Base-by-base conservation (phyloP, 2,888 invertebrate genomes). In the Melanotus villosus region DNA sequence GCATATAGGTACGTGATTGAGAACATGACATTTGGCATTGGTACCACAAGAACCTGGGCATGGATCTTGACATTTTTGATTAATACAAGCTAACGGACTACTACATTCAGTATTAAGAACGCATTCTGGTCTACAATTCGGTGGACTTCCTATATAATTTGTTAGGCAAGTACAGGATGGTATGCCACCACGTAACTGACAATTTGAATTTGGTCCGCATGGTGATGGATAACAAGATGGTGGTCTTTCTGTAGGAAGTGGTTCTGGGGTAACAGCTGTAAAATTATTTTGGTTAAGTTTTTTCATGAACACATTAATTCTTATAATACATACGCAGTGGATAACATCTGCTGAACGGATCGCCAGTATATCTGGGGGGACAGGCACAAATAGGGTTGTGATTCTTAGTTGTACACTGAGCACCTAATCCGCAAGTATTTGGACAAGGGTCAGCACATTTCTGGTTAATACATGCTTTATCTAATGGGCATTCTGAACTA, bases 361-460 rank as follows among this genome's bases (percentile, higher is more conserved):
- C 94, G 47, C 96, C 96, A 36, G 92, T 93, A 85, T 91, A 93
- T n/a, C 93, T 92, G 41, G 90, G 86, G 45, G 94, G 92, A 77
- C 96, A 96, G 2, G 93, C 92, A 80, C 96, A 96, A 72, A 95
- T 93, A 1, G 95, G 95, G 79, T 92, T 94, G 82, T 96, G 95
- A 82, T 95, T 94, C 80, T 91, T 92, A 0, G 92, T 92, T 52
- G 90, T 90, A 80, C 96, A 96, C 75, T 93, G 90, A 1, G 96
- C 95, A 76, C 92, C 90, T 57, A 93, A 86, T n/a, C 96, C 96
- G 81, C 96, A 96, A 0, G 94, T 94, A 74, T 94, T 93, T 10
- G 92, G 92, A 79, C 96, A 96, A 36, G 96, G 96, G 85, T 96
- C 94, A 7, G 91, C 90, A 81, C 97, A 97, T 84, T 91, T 93